Base-by-base conservation (phyloP, 2,113 vertebrate species). In the Tupaia tana region DNA sequence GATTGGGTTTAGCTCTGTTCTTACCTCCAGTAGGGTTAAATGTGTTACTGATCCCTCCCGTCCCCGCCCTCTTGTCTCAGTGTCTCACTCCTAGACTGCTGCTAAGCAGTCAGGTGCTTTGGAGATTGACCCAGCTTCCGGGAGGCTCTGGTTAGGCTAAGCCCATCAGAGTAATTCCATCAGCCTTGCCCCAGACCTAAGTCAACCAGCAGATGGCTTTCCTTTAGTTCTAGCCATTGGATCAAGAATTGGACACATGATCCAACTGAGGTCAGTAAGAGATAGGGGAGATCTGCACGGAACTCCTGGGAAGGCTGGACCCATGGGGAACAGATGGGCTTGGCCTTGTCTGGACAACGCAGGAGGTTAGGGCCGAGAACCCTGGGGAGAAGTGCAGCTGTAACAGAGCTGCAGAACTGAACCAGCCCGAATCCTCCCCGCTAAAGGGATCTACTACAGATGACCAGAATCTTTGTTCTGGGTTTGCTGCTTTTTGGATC, bases 51-150 rank as follows among this genome's bases (percentile, higher is more conserved):
- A 93, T 27, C 25, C 12, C 54, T 22, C 70, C 31, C 20, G 0
- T 14, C 25, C 3, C 58, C 0, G 19, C 7, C 4, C 52, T 31
- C 59, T 56, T n/a, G 6, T 89, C 77, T 94, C 78, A 78, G 52
- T 77, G 27, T 73, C 63, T 79, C 61, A 64, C 24, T 81, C 69
- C 52, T 16, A 52, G 83, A 67, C 71, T 54, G 70, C 70, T 58
- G 85, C 94, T 89, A 83, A 96, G 89, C 85, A 63, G 27, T 89
- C 70, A 22, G 59, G 75, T 31, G 86, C 88, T 91, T 89, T 67
- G 69, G 86, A 93, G 95, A 95, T 94, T 97, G 96, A 94, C 91
- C 91, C 91, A 91, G 96, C 93, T 84, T 12, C 3, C 31, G 67
- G 69, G 31, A 83, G 83, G 31, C 82, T 78, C 81, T 64, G 83